Evolutionary conservation across 2,113 vertebrate genomes (phyloP), one percentile per base, ranked within the genome.

Genomic region (Sinocyclocheilus anophthalmus): DNA sequence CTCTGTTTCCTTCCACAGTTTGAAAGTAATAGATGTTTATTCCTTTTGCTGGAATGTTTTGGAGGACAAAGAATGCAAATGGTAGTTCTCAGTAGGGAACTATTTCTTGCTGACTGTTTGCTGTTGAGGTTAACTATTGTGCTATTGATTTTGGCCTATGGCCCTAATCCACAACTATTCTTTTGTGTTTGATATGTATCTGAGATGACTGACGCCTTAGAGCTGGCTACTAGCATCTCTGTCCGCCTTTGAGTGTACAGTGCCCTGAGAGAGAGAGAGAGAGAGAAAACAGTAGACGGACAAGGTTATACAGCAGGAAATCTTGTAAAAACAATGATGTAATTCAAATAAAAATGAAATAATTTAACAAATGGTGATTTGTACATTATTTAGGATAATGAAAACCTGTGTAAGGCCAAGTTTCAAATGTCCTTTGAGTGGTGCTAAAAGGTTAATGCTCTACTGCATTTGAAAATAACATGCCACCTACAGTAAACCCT

Each of bases 21-120:
- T 85, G 85, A 86, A 90, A 92, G 88, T 92, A 91, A 93, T 92
- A 90, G 87, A 92, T 93, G 94, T 93, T 92, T 92, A 93, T 93
- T 92, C 92, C 89, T 91, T 90, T 88, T 93, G 93, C 89, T 93
- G 91, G 30, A 59, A 55, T 48, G 55, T 39, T 79, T 61, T 75
- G 30, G 14, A 91, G 88, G 81, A 92, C 88, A 85, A 84, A 87
- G 83, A 90, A 94, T 93, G 92, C 93, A 94, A 93, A 93, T 93
- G 85, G 90, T 91, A 93, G 89, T 92, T 89, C 89, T 89, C 91
- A 88, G 90, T 45, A 55, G 7, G 82, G 91, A 90, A 91, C 89
- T 91, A 88, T 92, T 93, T 93, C 91, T 90, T 90, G 91, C 91
- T 93, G 93, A 92, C 91, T 90, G 88, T 89, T 90, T 88, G 88